Conservation (phyloP, 2,113 vertebrate species). For the Actenoides hombroni region DNA sequence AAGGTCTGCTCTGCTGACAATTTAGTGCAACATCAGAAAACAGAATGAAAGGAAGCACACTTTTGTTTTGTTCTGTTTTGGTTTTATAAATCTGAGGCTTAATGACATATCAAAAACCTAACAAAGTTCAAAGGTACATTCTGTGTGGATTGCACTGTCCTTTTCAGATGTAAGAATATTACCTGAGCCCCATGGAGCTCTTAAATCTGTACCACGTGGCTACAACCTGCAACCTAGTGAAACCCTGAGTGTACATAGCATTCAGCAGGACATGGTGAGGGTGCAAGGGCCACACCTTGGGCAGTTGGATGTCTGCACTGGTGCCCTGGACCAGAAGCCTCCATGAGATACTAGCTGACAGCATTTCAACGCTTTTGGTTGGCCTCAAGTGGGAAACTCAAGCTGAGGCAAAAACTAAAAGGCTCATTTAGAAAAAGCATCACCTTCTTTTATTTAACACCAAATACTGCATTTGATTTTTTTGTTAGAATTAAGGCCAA, state of each 20-base stretch:
- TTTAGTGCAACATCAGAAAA: background rate
- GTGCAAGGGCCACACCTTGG: background rate
- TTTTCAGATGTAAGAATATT: background rate
- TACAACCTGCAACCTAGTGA: background rate
- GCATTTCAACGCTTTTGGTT: background rate
- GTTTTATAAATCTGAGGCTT: slow-evolving; percentile 15
- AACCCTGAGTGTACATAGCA: background rate
- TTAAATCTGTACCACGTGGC: background rate
- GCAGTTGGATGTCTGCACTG: background rate
- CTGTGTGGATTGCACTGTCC: background rate
- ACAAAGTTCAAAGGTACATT: slow-evolving; percentile 45
- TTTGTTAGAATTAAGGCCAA: background rate
- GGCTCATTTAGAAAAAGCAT: background rate
- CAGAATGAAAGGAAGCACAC: background rate
- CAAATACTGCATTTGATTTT: background rate
- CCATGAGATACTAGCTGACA: background rate
- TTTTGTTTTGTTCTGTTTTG: slow-evolving; percentile 16
- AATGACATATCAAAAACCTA: background rate
- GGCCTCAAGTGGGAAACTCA: background rate
- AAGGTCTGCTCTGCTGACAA: slow-evolving; percentile 22
- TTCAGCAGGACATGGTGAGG: background rate
- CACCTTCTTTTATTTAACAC: background rate
- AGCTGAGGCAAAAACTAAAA: background rate
- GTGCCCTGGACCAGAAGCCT: background rate
- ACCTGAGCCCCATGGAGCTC: background rate